A percentile compares a stretch with the other conserved stretches of the same genome.
phyloP scores from a whole-genome alignment of 2,797 vertebrate genomes.

The Rhyacichthys aspro region DNA sequence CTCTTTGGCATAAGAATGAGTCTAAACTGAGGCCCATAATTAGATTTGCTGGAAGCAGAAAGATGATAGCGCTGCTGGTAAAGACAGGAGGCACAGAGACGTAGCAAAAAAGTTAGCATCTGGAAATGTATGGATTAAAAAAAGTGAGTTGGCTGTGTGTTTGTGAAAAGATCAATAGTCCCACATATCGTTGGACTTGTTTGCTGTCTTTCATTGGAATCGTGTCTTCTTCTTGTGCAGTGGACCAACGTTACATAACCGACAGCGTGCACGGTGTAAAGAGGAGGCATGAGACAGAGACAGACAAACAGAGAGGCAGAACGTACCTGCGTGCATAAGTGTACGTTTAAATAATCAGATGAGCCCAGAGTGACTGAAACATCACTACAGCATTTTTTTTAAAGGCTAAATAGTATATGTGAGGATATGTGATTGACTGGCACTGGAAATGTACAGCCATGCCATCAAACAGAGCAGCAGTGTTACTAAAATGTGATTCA shows the following conservation, averaged over 20 bases:
- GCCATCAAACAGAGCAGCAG: constrained; percentile 18
- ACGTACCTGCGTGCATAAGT: constrained; percentile 29
- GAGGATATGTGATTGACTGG: not conserved
- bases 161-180: constrained; percentile 25
- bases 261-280: constrained; percentile 54
- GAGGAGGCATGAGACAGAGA: constrained; percentile 48
- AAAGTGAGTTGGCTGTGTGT: constrained; percentile 8
- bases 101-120: constrained; percentile 7
- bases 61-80: constrained; percentile 34
- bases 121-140: not conserved
- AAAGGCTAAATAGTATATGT: constrained; percentile 6
- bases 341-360: constrained; percentile 22
- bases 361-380: constrained; percentile 23
- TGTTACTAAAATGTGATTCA: constrained; percentile 26
- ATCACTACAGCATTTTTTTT: constrained; percentile 18
- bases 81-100: constrained; percentile 23
- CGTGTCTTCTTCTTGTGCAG: constrained; percentile 62
- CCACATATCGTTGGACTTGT: constrained; percentile 39
- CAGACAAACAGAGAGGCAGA: constrained; percentile 41
- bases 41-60: constrained; percentile 50
- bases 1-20: constrained; percentile 52
- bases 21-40: constrained; percentile 58
- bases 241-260: constrained; percentile 75
- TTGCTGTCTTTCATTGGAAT: constrained; percentile 59
- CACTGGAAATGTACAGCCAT: constrained; percentile 25